A percentile compares a stretch with the other conserved stretches of the same genome.
Evolutionary conservation across 2,888 invertebrate species (phyloP).

Genomic region (Hydriomena furcata): DNA sequence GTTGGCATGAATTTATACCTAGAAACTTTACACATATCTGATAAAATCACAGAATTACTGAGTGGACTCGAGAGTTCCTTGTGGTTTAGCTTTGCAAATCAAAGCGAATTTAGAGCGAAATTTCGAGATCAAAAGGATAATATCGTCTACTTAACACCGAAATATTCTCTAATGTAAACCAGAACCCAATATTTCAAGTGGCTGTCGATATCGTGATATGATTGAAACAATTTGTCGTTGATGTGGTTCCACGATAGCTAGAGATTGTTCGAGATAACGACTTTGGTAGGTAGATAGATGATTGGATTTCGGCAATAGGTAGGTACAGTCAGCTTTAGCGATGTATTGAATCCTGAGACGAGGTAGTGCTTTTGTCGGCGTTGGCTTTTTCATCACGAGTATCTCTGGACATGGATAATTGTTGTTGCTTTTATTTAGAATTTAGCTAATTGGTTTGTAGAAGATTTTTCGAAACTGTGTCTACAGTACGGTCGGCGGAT

Average conservation of each 20-base stretch:
- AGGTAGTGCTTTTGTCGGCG: no score
- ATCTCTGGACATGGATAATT: no score
- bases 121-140: background rate
- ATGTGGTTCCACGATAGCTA: slow-evolving; percentile 26
- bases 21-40: background rate
- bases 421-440: no score
- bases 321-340: slow-evolving; percentile 13
- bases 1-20: background rate
- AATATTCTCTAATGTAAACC: background rate
- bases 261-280: slow-evolving; percentile 17
- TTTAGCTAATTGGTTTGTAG: no score
- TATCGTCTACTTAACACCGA: background rate
- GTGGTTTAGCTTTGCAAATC: background rate
- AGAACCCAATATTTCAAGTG: background rate
- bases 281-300: slow-evolving; percentile 18
- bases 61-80: background rate
- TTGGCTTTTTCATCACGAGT: no score
- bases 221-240: slow-evolving; percentile 23
- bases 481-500: no score
- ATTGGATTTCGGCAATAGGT: slow-evolving; percentile 38
- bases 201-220: slow-evolving; percentile 1
- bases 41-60: background rate
- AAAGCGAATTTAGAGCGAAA: background rate
- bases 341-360: no score
- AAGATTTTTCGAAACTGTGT: no score